Evolutionary conservation across 2,797 vertebrate species (phyloP), one percentile per base, ranked within the genome.

Genomic region (Mormyrus hasselquistii): DNA sequence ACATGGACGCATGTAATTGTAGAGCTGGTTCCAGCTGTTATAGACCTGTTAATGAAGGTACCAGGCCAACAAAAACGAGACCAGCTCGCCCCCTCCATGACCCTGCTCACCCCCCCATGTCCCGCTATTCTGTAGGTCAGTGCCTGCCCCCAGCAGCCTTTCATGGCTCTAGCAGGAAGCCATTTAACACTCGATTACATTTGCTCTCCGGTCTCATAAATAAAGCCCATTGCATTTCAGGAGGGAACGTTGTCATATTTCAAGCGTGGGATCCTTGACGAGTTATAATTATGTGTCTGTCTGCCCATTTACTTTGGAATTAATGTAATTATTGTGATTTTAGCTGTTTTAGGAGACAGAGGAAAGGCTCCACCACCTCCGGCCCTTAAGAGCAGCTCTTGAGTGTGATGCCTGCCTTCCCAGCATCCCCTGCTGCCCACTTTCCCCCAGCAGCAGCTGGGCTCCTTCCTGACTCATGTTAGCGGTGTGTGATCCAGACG

Each of bases 251-350:
- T 12, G 85, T 34, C 49, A 55, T 16, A 38, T 57, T 55, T 14
- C 41, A 34, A 55, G 10, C 2, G 29, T 53, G 52, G 84, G 14
- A 53, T 55, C 14, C 52, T 22, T 59, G 34, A 87, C 41, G 47
- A 59, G 85, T 59, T 41, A 22, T 53, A 87, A 87, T 57, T 41
- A 29, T 59, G 16, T 59, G 85, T 87, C n/a, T 65, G 8, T 87
- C 25, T 62, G 86, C 57, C 86, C 41, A 47, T 41, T 49, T 87
- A 47, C 86, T 14, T 7, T n/a, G 59, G 86, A 65, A 62, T 87
- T 87, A 49, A 47, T 69, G 86, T 69, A 69, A 87, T 87, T 41
- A 53, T 87, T 62, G 57, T 87, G 34, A 87, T 65, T 65, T 49
- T 25, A 87, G 86, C 16, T 59, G 38, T 87, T 69, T 69, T 87